Evolutionary conservation across 2,888 invertebrate genomes (phyloP).

Genomic region (Xestoiulus laeticollis): DNA sequence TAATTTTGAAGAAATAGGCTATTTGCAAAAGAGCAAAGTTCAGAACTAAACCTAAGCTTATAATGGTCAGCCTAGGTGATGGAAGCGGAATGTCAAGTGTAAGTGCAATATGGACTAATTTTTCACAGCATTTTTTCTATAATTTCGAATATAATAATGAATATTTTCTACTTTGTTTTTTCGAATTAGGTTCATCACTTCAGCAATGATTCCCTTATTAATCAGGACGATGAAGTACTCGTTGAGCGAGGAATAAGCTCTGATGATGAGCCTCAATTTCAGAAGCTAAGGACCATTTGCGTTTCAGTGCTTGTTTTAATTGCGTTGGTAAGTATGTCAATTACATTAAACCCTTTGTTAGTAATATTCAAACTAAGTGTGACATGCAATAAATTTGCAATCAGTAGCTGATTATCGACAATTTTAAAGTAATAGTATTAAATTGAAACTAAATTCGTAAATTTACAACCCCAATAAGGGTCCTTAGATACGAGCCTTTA

Average conservation of each 20-base stretch:
- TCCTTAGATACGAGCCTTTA: no score
- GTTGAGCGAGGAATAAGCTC: background rate
- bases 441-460: no score
- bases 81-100: constrained; percentile 25
- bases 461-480: no score
- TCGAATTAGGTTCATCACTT: background rate
- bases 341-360: no score
- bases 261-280: background rate
- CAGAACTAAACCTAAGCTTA: background rate
- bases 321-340: background rate
- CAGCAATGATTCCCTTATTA: constrained; percentile 44
- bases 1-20: background rate
- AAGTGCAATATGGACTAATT: background rate
- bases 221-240: constrained; percentile 35
- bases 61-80: background rate
- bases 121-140: background rate
- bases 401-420: no score
- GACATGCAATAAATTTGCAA: no score
- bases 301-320: background rate
- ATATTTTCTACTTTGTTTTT: background rate
- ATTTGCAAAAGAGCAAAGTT: background rate
- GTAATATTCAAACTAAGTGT: no score
- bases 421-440: no score
- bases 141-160: no score
- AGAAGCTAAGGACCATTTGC: constrained; percentile 14